A percentile compares a stretch with the other conserved stretches of the same genome.
phyloP scores from a whole-genome alignment of 2,113 vertebrate genomes.

The Pterocles burchelli region DNA sequence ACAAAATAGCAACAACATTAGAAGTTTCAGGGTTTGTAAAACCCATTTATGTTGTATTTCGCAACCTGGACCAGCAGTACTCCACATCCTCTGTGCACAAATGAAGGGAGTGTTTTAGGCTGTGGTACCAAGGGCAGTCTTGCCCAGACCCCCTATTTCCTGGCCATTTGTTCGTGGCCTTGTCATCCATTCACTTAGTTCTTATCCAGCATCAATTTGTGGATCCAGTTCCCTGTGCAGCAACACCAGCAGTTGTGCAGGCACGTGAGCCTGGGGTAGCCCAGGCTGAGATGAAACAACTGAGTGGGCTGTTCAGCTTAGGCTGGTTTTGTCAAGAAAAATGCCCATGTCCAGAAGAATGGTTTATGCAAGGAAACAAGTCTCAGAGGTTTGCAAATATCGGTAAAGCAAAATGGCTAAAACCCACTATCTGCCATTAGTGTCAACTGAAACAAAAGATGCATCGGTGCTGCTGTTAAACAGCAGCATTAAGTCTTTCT shows the following conservation, averaged over 20 bases:
- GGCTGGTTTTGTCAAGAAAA: neutral
- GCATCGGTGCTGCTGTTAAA: neutral
- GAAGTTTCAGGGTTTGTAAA: neutral
- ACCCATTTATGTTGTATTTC: neutral
- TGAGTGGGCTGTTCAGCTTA: neutral
- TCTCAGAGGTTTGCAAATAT: neutral
- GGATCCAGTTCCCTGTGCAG: neutral
- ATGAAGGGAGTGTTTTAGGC: neutral
- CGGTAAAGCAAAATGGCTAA: neutral
- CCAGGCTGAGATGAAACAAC: neutral
- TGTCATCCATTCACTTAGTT: neutral
- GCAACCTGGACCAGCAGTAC: neutral
- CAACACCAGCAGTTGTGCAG: neutral
- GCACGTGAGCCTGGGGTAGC: neutral
- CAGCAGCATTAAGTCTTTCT: neutral
- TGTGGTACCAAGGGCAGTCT: neutral
- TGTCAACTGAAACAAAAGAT: neutral
- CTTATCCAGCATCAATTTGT: neutral
- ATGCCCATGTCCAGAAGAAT: neutral
- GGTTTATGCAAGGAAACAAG: neutral
- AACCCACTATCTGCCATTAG: neutral
- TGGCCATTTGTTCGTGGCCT: neutral
- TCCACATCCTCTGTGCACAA: neutral
- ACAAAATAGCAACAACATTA: neutral
- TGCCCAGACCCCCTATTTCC: neutral